Evolutionary conservation across 2,888 invertebrate genomes (phyloP).

Genomic region (Diogma glabrata): DNA sequence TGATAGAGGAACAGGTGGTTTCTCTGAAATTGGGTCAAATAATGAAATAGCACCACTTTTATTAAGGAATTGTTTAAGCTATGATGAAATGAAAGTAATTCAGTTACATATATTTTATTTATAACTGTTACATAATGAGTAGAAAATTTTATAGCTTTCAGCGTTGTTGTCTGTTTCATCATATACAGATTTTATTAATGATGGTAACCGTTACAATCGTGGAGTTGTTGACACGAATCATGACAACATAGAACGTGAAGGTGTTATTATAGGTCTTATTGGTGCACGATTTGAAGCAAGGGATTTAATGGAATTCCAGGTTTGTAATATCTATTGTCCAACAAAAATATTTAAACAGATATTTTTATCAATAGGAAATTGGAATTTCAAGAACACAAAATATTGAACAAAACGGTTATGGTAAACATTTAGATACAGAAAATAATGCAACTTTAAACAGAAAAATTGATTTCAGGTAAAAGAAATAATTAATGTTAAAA

Average conservation of each 20-base stretch:
- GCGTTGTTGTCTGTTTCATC: conserved; percentile 44
- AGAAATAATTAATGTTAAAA: too few species aligned
- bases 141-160: too few species aligned
- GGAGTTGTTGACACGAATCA: conserved; percentile 34
- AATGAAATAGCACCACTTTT: conserved; percentile 37
- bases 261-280: conserved; percentile 40
- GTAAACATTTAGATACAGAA: conserved; percentile 15
- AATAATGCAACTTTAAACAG: too few species aligned
- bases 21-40: conserved; percentile 41
- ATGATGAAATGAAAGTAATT: conserved; percentile 47
- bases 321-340: too few species aligned
- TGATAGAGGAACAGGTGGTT: conserved; percentile 38
- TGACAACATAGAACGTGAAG: conserved; percentile 36
- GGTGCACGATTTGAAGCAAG: conserved; percentile 38
- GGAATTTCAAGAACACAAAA: conserved; percentile 40
- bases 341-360: too few species aligned
- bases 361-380: too few species aligned
- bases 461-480: too few species aligned
- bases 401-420: conserved; percentile 39
- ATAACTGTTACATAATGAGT: too few species aligned
- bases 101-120: too few species aligned
- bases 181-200: conserved; percentile 44
- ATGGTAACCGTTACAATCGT: conserved; percentile 42
- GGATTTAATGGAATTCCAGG: conserved; percentile 41
- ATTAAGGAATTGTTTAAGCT: conserved; percentile 41